Conservation (phyloP, 2,797 vertebrate species). For the Aeoliscus strigatus region DNA sequence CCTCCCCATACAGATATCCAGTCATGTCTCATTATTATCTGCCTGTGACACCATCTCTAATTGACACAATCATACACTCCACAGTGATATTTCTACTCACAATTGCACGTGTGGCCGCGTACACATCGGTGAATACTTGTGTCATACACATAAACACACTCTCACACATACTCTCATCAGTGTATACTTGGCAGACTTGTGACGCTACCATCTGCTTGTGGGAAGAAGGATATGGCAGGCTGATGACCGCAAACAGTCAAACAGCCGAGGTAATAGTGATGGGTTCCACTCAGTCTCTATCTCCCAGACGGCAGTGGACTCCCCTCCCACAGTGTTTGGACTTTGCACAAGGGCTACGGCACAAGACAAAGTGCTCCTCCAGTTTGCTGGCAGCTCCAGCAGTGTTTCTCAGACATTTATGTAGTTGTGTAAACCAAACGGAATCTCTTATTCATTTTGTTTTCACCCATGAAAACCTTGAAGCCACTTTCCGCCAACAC, state of each 20-base stretch:
- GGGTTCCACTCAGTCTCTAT: conserved; percentile 72
- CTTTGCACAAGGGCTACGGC: conserved; percentile 39
- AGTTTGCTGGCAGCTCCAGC: conserved; percentile 48
- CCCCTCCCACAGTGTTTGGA: conserved; percentile 52
- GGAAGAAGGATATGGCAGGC: conserved; percentile 63
- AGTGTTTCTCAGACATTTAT: conserved; percentile 47
- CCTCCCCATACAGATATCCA: conserved; percentile 34
- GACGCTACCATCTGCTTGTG: conserved; percentile 69
- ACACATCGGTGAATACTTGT: conserved; percentile 40
- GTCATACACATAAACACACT: conserved; percentile 33
- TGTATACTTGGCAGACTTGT: conserved; percentile 64
- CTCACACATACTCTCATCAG: conserved; percentile 45
- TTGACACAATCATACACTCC: conserved; percentile 20
- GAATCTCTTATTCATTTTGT: conserved; percentile 46
- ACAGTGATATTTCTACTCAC: conserved; percentile 43
- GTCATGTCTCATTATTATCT: conserved; percentile 35
- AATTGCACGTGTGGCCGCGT: conserved; percentile 47
- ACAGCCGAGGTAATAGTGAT: conserved; percentile 73
- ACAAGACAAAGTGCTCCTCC: conserved; percentile 56
- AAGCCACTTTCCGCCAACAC: conserved; percentile 25
- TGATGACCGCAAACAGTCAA: conserved; percentile 68
- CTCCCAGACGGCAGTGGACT: conserved; percentile 63
- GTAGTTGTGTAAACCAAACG: conserved; percentile 48
- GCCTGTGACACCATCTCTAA: conserved; percentile 35
- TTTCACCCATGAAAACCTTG: conserved; percentile 36